Evolutionary conservation across 2,797 vertebrate species (phyloP).

Genomic region (Xenopus petersii): DNA sequence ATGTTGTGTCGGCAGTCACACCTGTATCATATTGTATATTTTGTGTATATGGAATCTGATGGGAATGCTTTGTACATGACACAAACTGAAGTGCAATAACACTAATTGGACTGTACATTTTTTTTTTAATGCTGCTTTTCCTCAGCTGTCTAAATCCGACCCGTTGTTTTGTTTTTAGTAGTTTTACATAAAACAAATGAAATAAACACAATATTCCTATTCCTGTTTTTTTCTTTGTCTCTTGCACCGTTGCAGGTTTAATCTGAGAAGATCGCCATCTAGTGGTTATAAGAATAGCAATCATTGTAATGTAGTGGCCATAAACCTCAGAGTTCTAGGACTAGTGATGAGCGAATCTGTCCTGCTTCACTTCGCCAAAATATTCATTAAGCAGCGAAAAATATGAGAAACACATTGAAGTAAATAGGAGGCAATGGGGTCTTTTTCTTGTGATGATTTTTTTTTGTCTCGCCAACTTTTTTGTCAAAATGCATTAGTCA

Average conservation of each 20-base stretch:
- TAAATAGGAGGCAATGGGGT: too few species aligned
- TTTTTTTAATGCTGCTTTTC: constrained; percentile 61
- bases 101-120: constrained; percentile 70
- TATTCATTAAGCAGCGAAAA: too few species aligned
- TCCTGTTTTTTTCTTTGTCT: not conserved
- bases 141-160: constrained; percentile 69
- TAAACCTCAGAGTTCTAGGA: too few species aligned
- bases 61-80: constrained; percentile 74
- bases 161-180: constrained; percentile 67
- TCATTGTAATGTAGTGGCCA: too few species aligned
- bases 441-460: too few species aligned
- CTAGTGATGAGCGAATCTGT: too few species aligned
- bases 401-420: too few species aligned
- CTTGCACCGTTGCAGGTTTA: too few species aligned
- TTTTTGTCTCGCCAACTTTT: too few species aligned
- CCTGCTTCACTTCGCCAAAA: too few species aligned
- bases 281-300: not conserved
- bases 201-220: constrained; percentile 70
- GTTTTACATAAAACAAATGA: constrained; percentile 59
- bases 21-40: constrained; percentile 72
- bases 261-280: not conserved
- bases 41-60: constrained; percentile 67
- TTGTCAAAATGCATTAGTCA: too few species aligned
- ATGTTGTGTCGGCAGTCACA: not conserved
- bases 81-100: constrained; percentile 75